Percentiles rank a stretch among this genome's conserved stretches.
Conservation (phyloP, 2,113 vertebrate genomes). For the Struthio camelus region DNA sequence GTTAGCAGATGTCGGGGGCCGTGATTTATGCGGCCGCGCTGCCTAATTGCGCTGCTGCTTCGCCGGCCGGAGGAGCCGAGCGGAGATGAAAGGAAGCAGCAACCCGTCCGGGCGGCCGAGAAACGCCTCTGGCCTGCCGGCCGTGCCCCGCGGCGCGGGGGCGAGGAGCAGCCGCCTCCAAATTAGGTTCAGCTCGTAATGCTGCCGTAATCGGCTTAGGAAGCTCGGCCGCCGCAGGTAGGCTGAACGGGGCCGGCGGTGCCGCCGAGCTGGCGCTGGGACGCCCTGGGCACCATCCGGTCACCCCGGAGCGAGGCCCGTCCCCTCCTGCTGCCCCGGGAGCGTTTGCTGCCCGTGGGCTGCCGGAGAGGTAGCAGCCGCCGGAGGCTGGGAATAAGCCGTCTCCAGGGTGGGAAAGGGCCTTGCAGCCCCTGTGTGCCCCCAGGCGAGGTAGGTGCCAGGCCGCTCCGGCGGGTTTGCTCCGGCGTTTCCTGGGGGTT, state of each 20-base stretch:
- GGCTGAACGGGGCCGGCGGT: neutral
- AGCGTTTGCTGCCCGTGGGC: neutral
- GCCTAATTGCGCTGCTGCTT: neutral
- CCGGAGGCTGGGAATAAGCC: neutral
- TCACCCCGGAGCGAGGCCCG: too few relatives aligned
- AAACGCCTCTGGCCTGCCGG: accelerated
- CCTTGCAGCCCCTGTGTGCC: neutral
- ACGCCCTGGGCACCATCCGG: too few relatives aligned
- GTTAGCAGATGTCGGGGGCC: neutral
- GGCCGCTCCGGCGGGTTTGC: neutral
- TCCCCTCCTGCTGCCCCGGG: neutral
- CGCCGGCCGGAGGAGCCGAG: neutral
- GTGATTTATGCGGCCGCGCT: neutral
- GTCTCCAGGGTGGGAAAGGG: neutral
- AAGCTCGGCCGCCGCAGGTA: neutral
- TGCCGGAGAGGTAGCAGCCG: neutral
- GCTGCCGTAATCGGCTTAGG: neutral
- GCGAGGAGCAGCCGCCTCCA: neutral
- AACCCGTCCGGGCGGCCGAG: too few relatives aligned
- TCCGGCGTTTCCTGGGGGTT: neutral
- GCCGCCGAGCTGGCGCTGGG: too few relatives aligned
- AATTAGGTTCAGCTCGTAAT: neutral
- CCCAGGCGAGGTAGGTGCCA: accelerated
- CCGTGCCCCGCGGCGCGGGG: neutral
- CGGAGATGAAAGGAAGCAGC: neutral